A percentile compares a stretch with the other conserved stretches of the same genome.
Evolutionary conservation across 2,113 vertebrate species (phyloP).

Genomic region (Centropus bengalensis): DNA sequence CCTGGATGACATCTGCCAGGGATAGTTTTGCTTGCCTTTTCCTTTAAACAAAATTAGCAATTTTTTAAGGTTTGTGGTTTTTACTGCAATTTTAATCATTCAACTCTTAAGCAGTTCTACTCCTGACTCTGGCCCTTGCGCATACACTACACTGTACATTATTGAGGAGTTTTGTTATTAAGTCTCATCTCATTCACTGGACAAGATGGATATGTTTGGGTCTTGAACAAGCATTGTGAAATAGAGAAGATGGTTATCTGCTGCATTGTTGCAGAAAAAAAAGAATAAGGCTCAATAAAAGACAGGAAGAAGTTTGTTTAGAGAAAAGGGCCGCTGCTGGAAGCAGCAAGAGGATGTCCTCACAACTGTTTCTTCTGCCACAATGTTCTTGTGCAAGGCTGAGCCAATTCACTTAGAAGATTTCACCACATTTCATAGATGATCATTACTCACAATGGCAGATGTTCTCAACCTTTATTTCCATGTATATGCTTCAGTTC

Average conservation of each 20-base stretch:
- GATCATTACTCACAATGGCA: neutral
- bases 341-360: neutral
- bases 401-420: neutral
- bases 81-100: neutral
- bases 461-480: neutral
- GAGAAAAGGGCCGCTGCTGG: neutral
- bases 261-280: neutral
- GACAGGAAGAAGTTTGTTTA: neutral
- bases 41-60: neutral
- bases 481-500: neutral
- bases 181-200: neutral
- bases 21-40: neutral
- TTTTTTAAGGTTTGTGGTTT: neutral
- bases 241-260: neutral
- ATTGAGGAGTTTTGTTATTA: neutral
- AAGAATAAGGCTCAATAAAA: neutral
- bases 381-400: neutral
- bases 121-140: neutral
- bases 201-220: neutral
- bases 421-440: neutral
- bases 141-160: accelerated
- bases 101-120: neutral
- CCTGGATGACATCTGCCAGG: neutral
- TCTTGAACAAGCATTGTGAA: neutral
- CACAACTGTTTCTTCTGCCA: neutral